Base-by-base conservation (phyloP, 2,888 invertebrate species). In the Hipparchia sbordonii region DNA sequence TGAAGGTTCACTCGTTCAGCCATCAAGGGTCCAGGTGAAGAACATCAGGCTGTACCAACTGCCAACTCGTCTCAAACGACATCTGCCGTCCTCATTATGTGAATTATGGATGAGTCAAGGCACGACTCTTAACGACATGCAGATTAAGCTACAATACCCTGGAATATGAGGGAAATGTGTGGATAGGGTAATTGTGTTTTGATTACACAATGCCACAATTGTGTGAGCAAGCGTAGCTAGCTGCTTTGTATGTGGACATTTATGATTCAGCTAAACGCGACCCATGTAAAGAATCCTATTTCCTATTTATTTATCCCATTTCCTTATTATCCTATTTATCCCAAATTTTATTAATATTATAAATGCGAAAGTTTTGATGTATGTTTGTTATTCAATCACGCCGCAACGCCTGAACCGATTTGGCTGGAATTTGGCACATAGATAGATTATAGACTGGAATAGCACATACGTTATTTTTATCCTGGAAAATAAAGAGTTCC, bases 51-150 rank as follows among this genome's bases (percentile, higher is more conserved):
- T 67, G 52, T 56, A 52, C 61, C 72, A 70, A 74, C 73, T 75
- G 62, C 56, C 69, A 71, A 73, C 73, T 74, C 68, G 39, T 69
- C 69, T 60, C 59, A 68, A 72, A 72, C 77, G 75, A 81, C 82
- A 79, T 79, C 80, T 81, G 82, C 77, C 76, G 82, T 85, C 80
- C 88, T 91, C 88, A 91, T 92, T 91, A 91, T 82, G 85, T 92
- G 89, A 91, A 92, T 92, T 92, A 92, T 92, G 91, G 88, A 92
- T 90, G 92, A 91, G 89, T 84, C 83, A 86, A 85, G 89, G 87
- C 88, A 82, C 82, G 85, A 82, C 80, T 84, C 82, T 85, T 89
- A 90, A 91, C 89, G 89, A 90, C 88, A 91, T 91, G 89, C 90
- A 92, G 90, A 92, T 91, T 92, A 90, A 85, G 87, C 83, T 82